These are phyloP conservation scores for Zaprionus tsacasi DNA, from an alignment of 1,140 invertebrate genomes.

Conservation along the genomic window DNA sequence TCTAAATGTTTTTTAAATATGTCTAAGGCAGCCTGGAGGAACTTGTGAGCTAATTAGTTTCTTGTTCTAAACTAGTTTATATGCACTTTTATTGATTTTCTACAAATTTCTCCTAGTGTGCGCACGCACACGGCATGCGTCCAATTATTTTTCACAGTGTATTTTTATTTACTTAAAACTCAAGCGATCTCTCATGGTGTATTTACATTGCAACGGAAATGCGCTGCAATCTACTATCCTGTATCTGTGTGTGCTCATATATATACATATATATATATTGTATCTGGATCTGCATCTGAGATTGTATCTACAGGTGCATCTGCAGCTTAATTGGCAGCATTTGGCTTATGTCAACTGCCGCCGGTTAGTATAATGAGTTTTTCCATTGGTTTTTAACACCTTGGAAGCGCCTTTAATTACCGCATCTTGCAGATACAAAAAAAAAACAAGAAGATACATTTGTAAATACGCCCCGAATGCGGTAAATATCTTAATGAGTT, in stretches of 20 bases:
- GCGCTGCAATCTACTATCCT: constrained; percentile 45
- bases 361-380: constrained; percentile 75
- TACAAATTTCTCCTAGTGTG: constrained; percentile 2
- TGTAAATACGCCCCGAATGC: constrained; percentile 57
- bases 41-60: constrained; percentile 24
- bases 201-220: constrained; percentile 48
- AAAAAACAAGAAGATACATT: constrained; percentile 44
- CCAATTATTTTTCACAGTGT: constrained; percentile 68
- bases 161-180: constrained; percentile 72
- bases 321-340: constrained; percentile 71
- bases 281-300: constrained; percentile 34
- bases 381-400: constrained; percentile 74
- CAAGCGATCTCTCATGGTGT: constrained; percentile 35
- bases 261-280: constrained; percentile 12
- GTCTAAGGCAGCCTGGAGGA: background rate
- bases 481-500: constrained; percentile 75
- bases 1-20: constrained; percentile 76
- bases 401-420: constrained; percentile 67
- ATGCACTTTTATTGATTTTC: constrained; percentile 69
- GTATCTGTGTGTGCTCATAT: constrained; percentile 23
- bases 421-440: constrained; percentile 16
- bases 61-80: constrained; percentile 58
- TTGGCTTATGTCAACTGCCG: constrained; percentile 74
- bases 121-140: constrained; percentile 56
- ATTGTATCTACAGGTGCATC: constrained; percentile 32